A percentile compares a stretch with the other conserved stretches of the same genome.
Evolutionary conservation across 2,113 vertebrate species (phyloP).

Genomic region (Ivindomyrus marchei): DNA sequence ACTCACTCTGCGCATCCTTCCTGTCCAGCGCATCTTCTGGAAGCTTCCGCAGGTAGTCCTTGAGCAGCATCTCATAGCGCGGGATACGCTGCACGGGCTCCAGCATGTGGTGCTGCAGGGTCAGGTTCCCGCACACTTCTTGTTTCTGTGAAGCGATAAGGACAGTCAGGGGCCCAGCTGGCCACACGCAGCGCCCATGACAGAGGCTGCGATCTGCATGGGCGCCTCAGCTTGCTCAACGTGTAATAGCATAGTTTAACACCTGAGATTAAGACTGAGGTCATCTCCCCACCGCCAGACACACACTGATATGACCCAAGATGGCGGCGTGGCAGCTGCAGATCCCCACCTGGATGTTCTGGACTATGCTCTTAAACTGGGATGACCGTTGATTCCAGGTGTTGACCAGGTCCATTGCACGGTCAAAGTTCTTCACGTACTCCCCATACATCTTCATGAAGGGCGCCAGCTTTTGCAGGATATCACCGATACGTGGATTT

Average conservation of each 20-base stretch:
- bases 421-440: conserved; percentile 95
- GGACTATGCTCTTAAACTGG: conserved; percentile 79
- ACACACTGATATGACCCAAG: not conserved
- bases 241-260: not conserved
- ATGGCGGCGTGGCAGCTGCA: not conserved
- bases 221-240: not conserved
- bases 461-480: conserved; percentile 92
- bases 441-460: conserved; percentile 99
- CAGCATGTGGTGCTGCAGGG: conserved; percentile 94
- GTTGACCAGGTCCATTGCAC: conserved; percentile 86
- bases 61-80: conserved; percentile 88
- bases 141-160: conserved; percentile 67
- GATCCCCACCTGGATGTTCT: conserved; percentile 76
- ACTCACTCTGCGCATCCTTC: conserved; percentile 86
- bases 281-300: not conserved
- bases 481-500: conserved; percentile 88
- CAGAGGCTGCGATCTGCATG: not conserved
- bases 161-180: not conserved
- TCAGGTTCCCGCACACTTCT: conserved; percentile 89
- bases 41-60: conserved; percentile 92
- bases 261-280: not conserved
- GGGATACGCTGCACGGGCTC: conserved; percentile 95
- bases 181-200: not conserved
- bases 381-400: conserved; percentile 80
- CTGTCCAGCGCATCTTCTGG: conserved; percentile 76